phyloP scores from a whole-genome alignment of 2,888 invertebrate genomes.

The Azorinus chamasolen region DNA sequence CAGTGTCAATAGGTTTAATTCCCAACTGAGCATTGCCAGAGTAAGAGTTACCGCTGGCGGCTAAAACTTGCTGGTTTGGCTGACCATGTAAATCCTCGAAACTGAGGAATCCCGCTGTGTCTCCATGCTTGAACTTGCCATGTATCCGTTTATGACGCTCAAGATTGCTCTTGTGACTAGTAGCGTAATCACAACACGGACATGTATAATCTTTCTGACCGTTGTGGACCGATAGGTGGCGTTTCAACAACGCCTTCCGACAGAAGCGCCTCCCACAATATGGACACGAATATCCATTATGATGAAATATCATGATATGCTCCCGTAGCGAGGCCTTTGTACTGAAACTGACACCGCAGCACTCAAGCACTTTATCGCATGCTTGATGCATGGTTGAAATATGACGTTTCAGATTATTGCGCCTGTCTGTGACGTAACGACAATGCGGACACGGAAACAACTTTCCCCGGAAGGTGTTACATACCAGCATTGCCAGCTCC shows the following conservation, averaged over 20 bases:
- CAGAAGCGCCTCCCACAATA: constrained; percentile 86
- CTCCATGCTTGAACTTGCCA: constrained; percentile 60
- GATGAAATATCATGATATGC: constrained; percentile 86
- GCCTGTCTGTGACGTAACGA: constrained; percentile 85
- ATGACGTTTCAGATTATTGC: constrained; percentile 87
- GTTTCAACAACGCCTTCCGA: constrained; percentile 86
- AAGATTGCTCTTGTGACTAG: constrained; percentile 87
- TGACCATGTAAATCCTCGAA: constrained; percentile 43
- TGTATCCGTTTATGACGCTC: constrained; percentile 85
- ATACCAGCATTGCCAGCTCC: constrained; percentile 82
- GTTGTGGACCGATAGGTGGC: constrained; percentile 87
- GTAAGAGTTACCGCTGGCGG: constrained; percentile 52
- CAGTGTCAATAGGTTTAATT: constrained; percentile 12
- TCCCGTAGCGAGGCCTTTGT: constrained; percentile 86
- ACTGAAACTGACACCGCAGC: constrained; percentile 86
- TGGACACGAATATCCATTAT: constrained; percentile 86
- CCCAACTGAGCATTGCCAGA: constrained; percentile 24
- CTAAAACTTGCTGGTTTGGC: constrained; percentile 43
- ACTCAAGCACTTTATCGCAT: constrained; percentile 84
- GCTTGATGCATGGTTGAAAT: constrained; percentile 87
- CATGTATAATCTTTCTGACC: constrained; percentile 87
- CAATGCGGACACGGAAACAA: constrained; percentile 84
- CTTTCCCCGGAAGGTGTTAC: constrained; percentile 83
- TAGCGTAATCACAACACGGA: constrained; percentile 86
- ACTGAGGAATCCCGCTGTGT: constrained; percentile 52